Evolutionary conservation across 2,113 vertebrate species (phyloP), one percentile per base, ranked within the genome.

Genomic region (Clarias macrocephalus): DNA sequence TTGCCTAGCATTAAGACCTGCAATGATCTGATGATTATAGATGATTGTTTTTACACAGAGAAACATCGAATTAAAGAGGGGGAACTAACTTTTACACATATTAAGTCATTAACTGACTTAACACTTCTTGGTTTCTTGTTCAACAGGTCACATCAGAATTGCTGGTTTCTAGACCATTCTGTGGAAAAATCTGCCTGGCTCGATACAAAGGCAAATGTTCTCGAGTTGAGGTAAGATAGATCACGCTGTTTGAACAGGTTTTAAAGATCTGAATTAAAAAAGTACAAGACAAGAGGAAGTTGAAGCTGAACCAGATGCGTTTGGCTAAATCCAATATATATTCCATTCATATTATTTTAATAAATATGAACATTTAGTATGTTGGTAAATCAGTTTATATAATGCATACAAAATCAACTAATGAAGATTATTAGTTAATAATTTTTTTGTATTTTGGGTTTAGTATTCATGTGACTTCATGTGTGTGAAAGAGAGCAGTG

Each of bases 171-270:
- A 91, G 95, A 59, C 97, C 98, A n/a, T 99, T 98, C 92, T 99
- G 97, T 95, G 98, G 98, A 73, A 99, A 99, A 92, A 93, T 93
- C 90, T 99, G 98, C 91, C 93, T 99, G 92, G 96, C 96, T 82
- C 95, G 95, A 82, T 97, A 95, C 92, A 99, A 98, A 95, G 96
- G 96, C 90, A 98, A 96, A 94, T 99, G 96, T 97, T 94, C 97
- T 72, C 97, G 98, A 80, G 96, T 98, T 3, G 97, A 99, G 97
- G 98, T 99, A 80, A 75, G 63, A 65, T 15, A 83, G 82, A 87
- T 60, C 82, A 28, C 60, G 76, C 13, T 68, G 63, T 82, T 30
- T 82, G 37, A 37, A 65, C 42, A 65, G 56, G 56, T 30, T 70
- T 83, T 54, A 33, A 19, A 82, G 33, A 73, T 21, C 6, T 11